Evolutionary conservation across 2,888 invertebrate species (phyloP), one percentile per base, ranked within the genome.

Genomic region (Lypha dubia): DNA sequence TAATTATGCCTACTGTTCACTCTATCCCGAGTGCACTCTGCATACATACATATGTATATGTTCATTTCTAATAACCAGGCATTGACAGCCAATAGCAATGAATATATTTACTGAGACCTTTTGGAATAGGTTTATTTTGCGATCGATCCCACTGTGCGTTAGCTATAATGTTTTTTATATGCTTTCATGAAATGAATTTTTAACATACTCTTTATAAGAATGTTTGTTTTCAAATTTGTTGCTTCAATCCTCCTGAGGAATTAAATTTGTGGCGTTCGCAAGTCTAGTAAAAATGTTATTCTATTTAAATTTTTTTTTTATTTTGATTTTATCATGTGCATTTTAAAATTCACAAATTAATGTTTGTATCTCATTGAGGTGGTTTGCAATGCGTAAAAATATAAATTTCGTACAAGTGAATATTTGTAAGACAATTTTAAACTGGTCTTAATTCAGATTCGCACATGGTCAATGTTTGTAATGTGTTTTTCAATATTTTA

Each of bases 231-330:
- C 49, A 32, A 46, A 49, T 67, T 35, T 32, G 20, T 51, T 51
- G 1, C n/a, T 22, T 6, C 11, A 3, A 41, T 41, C 1, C 38
- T 8, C 24, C 9, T n/a, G 13, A 60, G 41, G 60, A 46, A 17
- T 63, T 71, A 49, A 44, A 22, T 79, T 35, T 32, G 2, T 84
- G 86, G 85, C 79, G 86, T 86, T 86, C 79, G 41, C 38, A 77
- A 82, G 86, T 85, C 85, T 86, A 58, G 73, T 76, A 71, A 73
- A 28, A 80, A 49, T 44, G 58, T 53, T 68, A n/a, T n/a, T n/a
- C n/a, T 67, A 24, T 22, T 67, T 67, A 24, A 11, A n/a, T 58
- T n/a, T n/a, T n/a, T n/a, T n/a, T n/a, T n/a, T n/a, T n/a, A 28
- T 4, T 80, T 79, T 83, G 51, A 11, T 20, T 60, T 44, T 58